phyloP scores from a whole-genome alignment of 35 echinoderm and acorn worm genomes.

The Anneissia japonica region DNA sequence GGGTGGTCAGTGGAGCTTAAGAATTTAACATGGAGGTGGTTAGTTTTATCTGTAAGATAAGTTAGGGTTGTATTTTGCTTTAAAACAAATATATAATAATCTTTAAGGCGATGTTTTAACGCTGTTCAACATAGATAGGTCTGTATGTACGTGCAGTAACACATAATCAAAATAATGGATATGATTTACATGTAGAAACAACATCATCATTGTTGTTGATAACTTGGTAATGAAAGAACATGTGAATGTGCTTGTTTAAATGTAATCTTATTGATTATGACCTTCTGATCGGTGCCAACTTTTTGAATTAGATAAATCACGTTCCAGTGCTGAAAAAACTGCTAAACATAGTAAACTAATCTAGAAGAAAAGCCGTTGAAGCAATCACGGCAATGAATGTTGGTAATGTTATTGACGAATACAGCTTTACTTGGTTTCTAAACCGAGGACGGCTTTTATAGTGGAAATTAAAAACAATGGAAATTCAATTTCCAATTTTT shows the following conservation, averaged over 20 bases:
- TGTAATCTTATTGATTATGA: not conserved
- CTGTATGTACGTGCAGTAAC: too few species aligned
- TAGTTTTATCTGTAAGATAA: too few species aligned
- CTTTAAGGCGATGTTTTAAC: too few species aligned
- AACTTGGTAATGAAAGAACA: not conserved
- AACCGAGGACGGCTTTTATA: not conserved
- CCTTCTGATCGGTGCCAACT: not conserved
- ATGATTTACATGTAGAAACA: too few species aligned
- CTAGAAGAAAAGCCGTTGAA: not conserved
- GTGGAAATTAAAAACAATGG: not conserved
- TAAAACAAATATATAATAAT: too few species aligned
- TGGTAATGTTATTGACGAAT: not conserved
- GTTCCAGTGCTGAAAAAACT: not conserved
- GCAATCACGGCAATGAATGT: not conserved
- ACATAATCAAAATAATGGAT: too few species aligned
- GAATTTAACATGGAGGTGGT: too few species aligned
- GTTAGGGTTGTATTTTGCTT: too few species aligned
- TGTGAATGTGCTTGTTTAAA: too few species aligned
- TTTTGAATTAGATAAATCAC: not conserved
- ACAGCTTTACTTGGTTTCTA: not conserved
- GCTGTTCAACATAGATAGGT: too few species aligned
- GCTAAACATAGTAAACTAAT: not conserved
- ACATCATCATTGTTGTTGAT: not conserved
- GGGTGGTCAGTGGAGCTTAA: too few species aligned
- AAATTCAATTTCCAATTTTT: not conserved